Conservation (phyloP, 2,113 vertebrate genomes). For the Ciconia boyciana region DNA sequence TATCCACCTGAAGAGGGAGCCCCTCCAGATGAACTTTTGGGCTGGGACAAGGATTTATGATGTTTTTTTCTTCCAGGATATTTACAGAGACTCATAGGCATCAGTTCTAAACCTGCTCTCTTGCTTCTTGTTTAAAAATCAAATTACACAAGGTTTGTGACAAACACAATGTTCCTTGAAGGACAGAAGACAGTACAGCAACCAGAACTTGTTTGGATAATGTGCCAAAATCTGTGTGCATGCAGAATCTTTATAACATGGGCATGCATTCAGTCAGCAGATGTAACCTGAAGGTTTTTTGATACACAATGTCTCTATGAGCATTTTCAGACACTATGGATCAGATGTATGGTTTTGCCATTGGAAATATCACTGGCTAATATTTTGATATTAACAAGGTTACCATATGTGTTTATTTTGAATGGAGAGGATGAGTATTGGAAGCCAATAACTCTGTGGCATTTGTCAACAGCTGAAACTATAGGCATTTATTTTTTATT, state of each 20-base stretch:
- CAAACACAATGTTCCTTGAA: not conserved
- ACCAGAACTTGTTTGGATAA: not conserved
- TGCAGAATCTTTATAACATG: not conserved
- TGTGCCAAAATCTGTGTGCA: not conserved
- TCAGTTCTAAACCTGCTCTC: not conserved
- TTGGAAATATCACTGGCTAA: not conserved
- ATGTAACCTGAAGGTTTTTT: not conserved
- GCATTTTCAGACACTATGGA: not conserved
- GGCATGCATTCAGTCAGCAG: not conserved
- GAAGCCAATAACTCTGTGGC: not conserved
- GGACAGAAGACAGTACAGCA: not conserved
- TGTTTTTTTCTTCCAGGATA: not conserved
- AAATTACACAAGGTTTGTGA: not conserved
- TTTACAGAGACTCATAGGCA: not conserved
- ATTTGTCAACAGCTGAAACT: not conserved
- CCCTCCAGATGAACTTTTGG: slow-evolving; percentile 91
- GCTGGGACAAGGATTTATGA: slow-evolving; percentile 96
- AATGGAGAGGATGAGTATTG: not conserved
- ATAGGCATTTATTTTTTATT: not conserved
- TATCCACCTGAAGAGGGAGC: slow-evolving; percentile 87
- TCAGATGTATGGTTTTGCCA: not conserved
- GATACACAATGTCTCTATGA: not conserved
- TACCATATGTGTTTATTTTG: not conserved
- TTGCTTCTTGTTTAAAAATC: not conserved
- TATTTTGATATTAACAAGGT: not conserved